A percentile compares a stretch with the other conserved stretches of the same genome.
These are phyloP conservation scores for Cyphomyrus plagiostoma DNA, from an alignment of 2,113 vertebrate genomes.

Conservation along the genomic window DNA sequence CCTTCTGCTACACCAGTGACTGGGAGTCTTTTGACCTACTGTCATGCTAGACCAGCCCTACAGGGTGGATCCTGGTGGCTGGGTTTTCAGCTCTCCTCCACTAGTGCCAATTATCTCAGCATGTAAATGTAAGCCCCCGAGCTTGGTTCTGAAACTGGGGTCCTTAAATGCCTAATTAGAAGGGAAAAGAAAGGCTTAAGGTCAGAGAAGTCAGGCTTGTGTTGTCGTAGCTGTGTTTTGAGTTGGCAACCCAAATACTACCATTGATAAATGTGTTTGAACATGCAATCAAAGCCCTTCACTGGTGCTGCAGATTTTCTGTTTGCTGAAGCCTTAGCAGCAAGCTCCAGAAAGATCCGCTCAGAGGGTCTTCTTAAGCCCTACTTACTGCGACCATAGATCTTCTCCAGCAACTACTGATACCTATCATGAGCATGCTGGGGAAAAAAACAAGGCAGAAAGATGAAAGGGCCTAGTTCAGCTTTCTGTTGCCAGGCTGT, in stretches of 20 bases:
- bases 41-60: neutral
- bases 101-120: slow-evolving; percentile 8
- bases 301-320: neutral
- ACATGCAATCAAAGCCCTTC: neutral
- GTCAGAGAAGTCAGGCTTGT: neutral
- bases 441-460: neutral
- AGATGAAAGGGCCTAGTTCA: neutral
- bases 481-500: neutral
- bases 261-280: neutral
- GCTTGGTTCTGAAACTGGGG: neutral
- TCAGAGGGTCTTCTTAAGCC: neutral
- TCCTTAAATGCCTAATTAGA: neutral
- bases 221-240: neutral
- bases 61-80: neutral
- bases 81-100: neutral
- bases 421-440: neutral
- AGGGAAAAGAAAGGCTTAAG: neutral
- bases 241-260: neutral
- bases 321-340: neutral
- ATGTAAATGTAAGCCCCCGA: neutral
- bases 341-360: neutral
- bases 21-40: neutral
- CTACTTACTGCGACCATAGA: neutral
- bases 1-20: neutral
- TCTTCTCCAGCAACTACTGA: neutral